A percentile compares a stretch with the other conserved stretches of the same genome.
phyloP scores from a whole-genome alignment of 2,113 vertebrate species.

The Phylloscopus whistleri region DNA sequence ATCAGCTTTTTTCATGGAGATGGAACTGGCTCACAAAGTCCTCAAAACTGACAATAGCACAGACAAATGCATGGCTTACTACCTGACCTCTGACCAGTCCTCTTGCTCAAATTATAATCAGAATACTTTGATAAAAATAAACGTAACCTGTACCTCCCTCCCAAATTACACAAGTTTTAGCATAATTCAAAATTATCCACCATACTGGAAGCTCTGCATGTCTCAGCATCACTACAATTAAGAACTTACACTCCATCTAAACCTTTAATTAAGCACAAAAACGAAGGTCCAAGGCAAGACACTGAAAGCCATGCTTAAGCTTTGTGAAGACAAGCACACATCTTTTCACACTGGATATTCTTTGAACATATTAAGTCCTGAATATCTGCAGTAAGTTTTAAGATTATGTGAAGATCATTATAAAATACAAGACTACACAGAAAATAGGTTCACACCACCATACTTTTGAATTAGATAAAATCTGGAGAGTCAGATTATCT shows the following conservation, averaged over 20 bases:
- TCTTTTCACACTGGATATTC: neutral
- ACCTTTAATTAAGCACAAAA: conserved; percentile 39
- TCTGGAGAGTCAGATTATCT: neutral
- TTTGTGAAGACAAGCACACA: neutral
- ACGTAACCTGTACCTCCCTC: neutral
- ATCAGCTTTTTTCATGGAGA: neutral
- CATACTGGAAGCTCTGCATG: neutral
- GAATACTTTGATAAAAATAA: neutral
- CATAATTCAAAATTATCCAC: neutral
- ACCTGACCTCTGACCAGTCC: neutral
- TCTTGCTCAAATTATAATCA: neutral
- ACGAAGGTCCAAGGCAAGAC: neutral
- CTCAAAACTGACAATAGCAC: neutral
- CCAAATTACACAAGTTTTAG: neutral
- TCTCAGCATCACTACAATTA: conserved; percentile 7
- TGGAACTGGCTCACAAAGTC: neutral
- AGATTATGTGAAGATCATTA: neutral
- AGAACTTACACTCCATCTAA: neutral
- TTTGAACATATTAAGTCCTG: neutral
- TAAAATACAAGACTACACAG: neutral
- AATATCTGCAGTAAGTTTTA: neutral
- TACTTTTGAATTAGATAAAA: neutral
- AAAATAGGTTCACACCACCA: neutral
- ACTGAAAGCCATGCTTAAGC: neutral
- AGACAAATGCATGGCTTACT: neutral